These are phyloP conservation scores for human (Homo sapiens) DNA, from an alignment of 2,113 vertebrate genomes.

Conservation along the genomic window GRCh38 chr1:246546501-246547000, in stretches of 20 bases:
- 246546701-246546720: background rate
- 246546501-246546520: too few relatives aligned
- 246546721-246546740: background rate
- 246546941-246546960: background rate
- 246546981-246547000: too few relatives aligned
- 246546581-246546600: too few relatives aligned
- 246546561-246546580: too few relatives aligned
- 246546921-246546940: background rate
- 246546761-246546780: background rate
- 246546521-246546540: too few relatives aligned
- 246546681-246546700: background rate
- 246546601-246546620: too few relatives aligned
- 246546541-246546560: too few relatives aligned
- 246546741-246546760: background rate
- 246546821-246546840: background rate
- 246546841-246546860: background rate
- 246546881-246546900: background rate
- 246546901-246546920: background rate
- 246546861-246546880: background rate
- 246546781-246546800: background rate
- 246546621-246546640: too few relatives aligned
- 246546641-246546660: background rate
- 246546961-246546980: background rate
- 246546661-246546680: background rate
- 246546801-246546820: background rate